Percentiles rank a stretch among this genome's conserved stretches.
Evolutionary conservation across 2,888 invertebrate species (phyloP).

Genomic region (Hipparchia semele): DNA sequence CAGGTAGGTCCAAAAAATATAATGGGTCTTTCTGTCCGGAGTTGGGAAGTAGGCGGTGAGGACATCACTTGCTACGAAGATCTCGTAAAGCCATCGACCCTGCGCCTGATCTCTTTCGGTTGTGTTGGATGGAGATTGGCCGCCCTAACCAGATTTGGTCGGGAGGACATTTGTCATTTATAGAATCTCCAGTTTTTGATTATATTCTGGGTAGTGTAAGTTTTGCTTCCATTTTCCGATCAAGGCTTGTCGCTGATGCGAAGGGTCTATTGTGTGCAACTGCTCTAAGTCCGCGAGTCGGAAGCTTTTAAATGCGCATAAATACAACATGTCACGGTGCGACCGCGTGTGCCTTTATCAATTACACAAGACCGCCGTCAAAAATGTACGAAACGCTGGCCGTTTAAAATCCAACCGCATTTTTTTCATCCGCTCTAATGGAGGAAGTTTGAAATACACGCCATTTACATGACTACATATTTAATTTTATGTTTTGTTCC

Average conservation of each 20-base stretch:
- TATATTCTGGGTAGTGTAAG: no score
- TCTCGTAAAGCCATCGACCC: no score
- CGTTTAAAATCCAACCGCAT: conserved; percentile 62
- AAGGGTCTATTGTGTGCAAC: neutral
- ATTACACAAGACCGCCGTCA: conserved; percentile 68
- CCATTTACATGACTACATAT: conserved; percentile 17
- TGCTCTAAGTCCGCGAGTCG: conserved; percentile 60
- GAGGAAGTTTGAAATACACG: conserved; percentile 18
- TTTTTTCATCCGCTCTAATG: conserved; percentile 23
- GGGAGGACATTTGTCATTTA: no score
- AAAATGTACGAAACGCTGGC: conserved; percentile 54
- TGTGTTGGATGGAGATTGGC: no score
- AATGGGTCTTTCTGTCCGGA: no score
- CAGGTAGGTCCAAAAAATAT: no score
- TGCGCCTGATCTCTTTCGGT: no score
- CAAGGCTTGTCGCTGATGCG: neutral
- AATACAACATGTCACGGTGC: conserved; percentile 76
- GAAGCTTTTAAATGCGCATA: conserved; percentile 78
- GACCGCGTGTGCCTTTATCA: conserved; percentile 73
- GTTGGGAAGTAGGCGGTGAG: no score
- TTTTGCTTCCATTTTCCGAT: no score
- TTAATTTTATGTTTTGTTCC: conserved; percentile 1
- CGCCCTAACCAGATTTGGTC: no score
- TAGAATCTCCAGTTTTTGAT: no score
- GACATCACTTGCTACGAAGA: no score